Evolutionary conservation across 2,113 vertebrate species (phyloP), one percentile per base, ranked within the genome.

Genomic region (Haemorhous mexicanus): DNA sequence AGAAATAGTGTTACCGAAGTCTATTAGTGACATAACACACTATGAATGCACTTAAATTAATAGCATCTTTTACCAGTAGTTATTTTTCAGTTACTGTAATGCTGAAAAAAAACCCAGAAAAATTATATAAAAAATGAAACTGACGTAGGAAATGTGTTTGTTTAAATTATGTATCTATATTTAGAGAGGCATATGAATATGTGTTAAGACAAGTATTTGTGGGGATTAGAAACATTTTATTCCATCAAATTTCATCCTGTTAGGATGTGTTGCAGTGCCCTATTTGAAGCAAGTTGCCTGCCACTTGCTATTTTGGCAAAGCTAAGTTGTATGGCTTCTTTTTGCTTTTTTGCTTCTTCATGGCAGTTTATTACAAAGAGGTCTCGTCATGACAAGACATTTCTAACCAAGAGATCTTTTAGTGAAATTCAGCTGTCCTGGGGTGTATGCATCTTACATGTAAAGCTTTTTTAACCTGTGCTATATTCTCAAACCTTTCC

Each of bases 41-140:
- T 94, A 89, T 87, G 92, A 97, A 98, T 95, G 97, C 95, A 96
- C 97, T 98, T 97, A 98, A 94, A 97, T 97, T 98, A 98, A 98
- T 97, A 97, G 89, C 95, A 95, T 96, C 93, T 97, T 97, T 97
- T 96, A 96, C 94, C 89, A 96, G 95, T 86, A 96, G 89, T 94
- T 97, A 97, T 89, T 97, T 98, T 98, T 97, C 96, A 98, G 97
- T 98, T 97, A 96, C 90, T 84, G 68, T 96, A 97, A 97, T 97
- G 96, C 66, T 95, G 79, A 96, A 96, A 95, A 97, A 96, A 96
- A 97, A 95, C 87, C 39, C 39, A 94, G 87, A 88, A 50, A 46
- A 91, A 43, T 94, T 85, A 97, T 86, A 83, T 59, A 66, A 90
- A 97, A 97, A 97, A 92, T 92, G 58, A 84, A 94, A 96, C 50